phyloP scores from a whole-genome alignment of 2,888 invertebrate species.

The Harpalus rubripes region DNA sequence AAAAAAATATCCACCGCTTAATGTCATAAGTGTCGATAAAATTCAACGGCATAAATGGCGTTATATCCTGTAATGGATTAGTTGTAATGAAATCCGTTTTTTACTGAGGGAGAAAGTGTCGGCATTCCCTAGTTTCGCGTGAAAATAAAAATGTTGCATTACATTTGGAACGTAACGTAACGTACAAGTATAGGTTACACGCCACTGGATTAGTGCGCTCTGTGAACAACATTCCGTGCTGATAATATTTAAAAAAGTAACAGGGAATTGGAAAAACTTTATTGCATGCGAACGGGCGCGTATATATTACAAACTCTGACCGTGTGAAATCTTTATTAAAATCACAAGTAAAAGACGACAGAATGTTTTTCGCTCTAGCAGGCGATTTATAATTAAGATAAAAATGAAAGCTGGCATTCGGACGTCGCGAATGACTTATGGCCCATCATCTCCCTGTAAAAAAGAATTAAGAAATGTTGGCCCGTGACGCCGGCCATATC shows the following conservation, averaged over 20 bases:
- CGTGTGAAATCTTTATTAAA: constrained; percentile 56
- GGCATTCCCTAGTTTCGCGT: neutral
- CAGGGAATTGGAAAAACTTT: constrained; percentile 33
- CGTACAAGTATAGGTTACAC: neutral
- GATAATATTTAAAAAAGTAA: constrained; percentile 45
- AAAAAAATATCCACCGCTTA: no score
- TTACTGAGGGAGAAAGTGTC: neutral
- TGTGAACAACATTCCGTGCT: constrained; percentile 24
- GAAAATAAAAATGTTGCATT: constrained; percentile 16
- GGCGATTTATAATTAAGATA: constrained; percentile 58
- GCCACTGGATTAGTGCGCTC: neutral
- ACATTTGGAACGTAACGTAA: neutral
- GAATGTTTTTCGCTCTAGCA: constrained; percentile 37
- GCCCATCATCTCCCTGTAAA: constrained; percentile 56
- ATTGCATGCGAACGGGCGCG: constrained; percentile 15
- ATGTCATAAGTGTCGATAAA: neutral
- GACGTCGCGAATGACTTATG: constrained; percentile 58
- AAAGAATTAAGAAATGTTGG: constrained; percentile 64
- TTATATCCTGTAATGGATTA: constrained; percentile 6
- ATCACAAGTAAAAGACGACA: constrained; percentile 44
- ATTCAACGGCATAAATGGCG: neutral
- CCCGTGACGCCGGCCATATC: constrained; percentile 61
- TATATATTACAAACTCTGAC: constrained; percentile 29
- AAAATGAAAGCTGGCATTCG: constrained; percentile 52
- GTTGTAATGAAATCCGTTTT: neutral